Conservation (phyloP, 2,888 invertebrate species). For the Agonopterix arenella region DNA sequence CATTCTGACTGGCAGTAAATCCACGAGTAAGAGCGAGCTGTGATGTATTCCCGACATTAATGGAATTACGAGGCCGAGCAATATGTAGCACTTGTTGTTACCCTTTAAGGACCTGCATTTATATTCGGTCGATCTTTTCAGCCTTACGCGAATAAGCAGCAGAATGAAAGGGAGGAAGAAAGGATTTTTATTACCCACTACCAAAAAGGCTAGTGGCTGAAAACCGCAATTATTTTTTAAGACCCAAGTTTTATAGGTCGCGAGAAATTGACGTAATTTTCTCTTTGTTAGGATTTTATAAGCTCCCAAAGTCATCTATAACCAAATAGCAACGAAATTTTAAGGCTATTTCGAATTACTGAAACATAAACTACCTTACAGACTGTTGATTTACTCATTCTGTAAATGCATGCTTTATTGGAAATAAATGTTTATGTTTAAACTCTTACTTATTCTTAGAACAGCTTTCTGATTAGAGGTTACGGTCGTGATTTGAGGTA, state of each 20-base stretch:
- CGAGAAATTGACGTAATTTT: not conserved
- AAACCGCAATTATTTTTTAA: not conserved
- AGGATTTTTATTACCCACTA: not conserved
- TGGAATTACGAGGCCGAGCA: slow-evolving; percentile 51
- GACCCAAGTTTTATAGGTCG: not conserved
- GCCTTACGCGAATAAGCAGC: not conserved
- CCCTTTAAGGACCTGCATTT: slow-evolving; percentile 9
- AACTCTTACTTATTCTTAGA: too few relatives aligned
- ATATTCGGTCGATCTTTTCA: not conserved
- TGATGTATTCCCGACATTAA: slow-evolving; percentile 62
- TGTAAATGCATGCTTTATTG: too few relatives aligned
- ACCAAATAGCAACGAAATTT: too few relatives aligned
- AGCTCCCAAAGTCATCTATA: too few relatives aligned
- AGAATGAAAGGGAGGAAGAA: not conserved
- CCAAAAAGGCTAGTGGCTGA: not conserved
- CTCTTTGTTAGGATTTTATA: not conserved
- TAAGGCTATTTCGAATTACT: too few relatives aligned
- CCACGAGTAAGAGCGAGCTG: slow-evolving; percentile 33
- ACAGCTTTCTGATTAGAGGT: too few relatives aligned
- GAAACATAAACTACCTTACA: too few relatives aligned
- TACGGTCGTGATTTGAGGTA: too few relatives aligned
- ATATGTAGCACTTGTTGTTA: slow-evolving; percentile 41
- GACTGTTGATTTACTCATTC: too few relatives aligned
- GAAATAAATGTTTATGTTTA: too few relatives aligned
- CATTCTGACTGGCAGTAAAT: slow-evolving; percentile 52